Evolutionary conservation across 2,113 vertebrate genomes (phyloP).

Genomic region (Ancistrus triradiatus): DNA sequence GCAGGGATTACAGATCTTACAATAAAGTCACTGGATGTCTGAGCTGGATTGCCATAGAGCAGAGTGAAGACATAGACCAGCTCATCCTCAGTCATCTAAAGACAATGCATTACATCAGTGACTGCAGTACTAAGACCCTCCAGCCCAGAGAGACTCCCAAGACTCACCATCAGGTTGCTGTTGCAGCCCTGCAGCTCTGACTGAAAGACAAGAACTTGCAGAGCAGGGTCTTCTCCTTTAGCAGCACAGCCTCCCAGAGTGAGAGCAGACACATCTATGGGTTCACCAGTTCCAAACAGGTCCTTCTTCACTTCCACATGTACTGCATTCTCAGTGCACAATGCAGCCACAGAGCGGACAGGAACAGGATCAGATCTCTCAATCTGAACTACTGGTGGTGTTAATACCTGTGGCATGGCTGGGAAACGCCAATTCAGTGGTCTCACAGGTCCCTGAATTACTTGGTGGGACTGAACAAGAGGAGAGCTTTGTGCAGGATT

Average conservation of each 20-base stretch:
- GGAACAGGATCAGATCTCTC: slow-evolving; percentile 20
- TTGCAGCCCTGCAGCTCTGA: slow-evolving; percentile 48
- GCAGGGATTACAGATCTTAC: no score
- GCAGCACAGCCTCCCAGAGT: slow-evolving; percentile 55
- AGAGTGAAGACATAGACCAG: no score
- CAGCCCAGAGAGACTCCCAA: no score
- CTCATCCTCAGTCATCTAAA: no score
- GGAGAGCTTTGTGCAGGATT: neutral
- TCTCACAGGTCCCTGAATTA: slow-evolving; percentile 26
- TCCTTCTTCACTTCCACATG: slow-evolving; percentile 53
- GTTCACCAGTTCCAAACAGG: slow-evolving; percentile 59
- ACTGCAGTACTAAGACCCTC: no score
- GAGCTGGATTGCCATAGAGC: no score
- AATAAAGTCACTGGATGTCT: no score
- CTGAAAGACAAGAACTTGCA: slow-evolving; percentile 46
- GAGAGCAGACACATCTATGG: slow-evolving; percentile 51
- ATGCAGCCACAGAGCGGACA: slow-evolving; percentile 36
- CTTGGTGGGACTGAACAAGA: neutral
- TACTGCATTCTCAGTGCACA: slow-evolving; percentile 52
- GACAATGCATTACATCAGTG: no score
- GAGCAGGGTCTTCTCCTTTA: neutral
- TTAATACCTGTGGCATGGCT: neutral
- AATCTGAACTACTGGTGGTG: neutral
- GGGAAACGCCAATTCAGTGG: slow-evolving; percentile 33
- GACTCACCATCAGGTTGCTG: no score